Evolutionary conservation across 2,797 vertebrate species (phyloP).

Genomic region (Synanceia verrucosa): DNA sequence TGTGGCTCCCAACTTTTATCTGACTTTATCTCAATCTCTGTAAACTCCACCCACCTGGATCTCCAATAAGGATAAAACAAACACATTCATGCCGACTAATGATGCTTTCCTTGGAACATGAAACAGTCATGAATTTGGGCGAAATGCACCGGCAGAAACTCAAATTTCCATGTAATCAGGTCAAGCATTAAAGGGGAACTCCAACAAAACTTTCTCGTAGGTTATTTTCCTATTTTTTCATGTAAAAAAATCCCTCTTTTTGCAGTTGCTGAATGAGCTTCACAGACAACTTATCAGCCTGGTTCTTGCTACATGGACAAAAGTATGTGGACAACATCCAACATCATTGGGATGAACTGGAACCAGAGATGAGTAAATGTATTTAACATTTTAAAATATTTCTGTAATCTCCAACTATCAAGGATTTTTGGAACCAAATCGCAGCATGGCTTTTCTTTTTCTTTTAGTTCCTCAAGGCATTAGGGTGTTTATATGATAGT

Average conservation of each 20-base stretch:
- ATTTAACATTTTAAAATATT: not conserved
- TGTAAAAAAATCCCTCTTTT: not conserved
- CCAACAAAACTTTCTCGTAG: not conserved
- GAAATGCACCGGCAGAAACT: not conserved
- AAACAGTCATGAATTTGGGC: conserved; percentile 29
- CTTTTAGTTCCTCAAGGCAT: not conserved
- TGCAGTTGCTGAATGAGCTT: not conserved
- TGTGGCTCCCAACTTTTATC: conserved; percentile 28
- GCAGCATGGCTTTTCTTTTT: not conserved
- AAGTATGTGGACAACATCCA: too few relatives aligned
- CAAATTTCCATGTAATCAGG: not conserved
- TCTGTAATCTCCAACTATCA: not conserved
- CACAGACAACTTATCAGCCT: not conserved
- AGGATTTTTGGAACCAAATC: not conserved
- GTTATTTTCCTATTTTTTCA: conserved; percentile 1
- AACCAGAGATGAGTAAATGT: not conserved
- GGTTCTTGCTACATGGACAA: too few relatives aligned
- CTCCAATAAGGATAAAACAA: conserved; percentile 42
- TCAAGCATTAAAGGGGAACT: conserved; percentile 38
- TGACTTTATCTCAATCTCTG: conserved; percentile 29
- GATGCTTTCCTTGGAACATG: conserved; percentile 4
- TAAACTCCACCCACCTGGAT: conserved; percentile 51
- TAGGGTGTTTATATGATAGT: not conserved
- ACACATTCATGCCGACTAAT: conserved; percentile 47
- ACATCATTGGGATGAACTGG: not conserved